A percentile compares a stretch with the other conserved stretches of the same genome.
phyloP scores from a whole-genome alignment of 2,113 vertebrate genomes.

The Eclectus roratus region DNA sequence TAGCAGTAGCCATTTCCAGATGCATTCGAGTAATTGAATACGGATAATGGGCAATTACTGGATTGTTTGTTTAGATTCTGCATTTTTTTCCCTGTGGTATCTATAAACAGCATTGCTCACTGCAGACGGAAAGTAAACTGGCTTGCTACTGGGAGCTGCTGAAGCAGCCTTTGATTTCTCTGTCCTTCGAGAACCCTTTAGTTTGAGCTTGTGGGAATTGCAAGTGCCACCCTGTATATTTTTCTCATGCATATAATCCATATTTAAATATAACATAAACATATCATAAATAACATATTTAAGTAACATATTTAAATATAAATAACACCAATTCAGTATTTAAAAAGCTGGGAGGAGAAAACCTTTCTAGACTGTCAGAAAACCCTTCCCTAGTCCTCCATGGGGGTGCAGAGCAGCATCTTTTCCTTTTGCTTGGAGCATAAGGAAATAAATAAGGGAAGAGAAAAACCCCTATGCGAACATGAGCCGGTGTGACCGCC shows the following conservation, averaged over 20 bases:
- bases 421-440: neutral
- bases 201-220: neutral
- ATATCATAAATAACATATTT: neutral
- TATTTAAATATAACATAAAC: neutral
- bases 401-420: neutral
- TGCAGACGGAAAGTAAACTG: slow-evolving; percentile 11
- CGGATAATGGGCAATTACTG: slow-evolving; percentile 62
- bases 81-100: slow-evolving; percentile 18
- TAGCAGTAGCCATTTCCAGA: slow-evolving; percentile 43
- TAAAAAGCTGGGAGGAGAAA: rapidly evolving
- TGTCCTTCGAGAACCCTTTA: neutral
- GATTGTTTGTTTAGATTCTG: slow-evolving; percentile 62
- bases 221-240: neutral
- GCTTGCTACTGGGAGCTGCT: slow-evolving; percentile 17
- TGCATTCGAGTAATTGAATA: slow-evolving; percentile 58
- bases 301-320: neutral
- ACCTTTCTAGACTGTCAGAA: neutral
- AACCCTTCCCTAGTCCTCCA: neutral
- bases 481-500: neutral
- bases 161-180: neutral
- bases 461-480: neutral
- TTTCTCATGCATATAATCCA: neutral
- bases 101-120: slow-evolving; percentile 47
- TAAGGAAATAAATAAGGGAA: neutral
- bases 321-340: neutral